A percentile compares a stretch with the other conserved stretches of the same genome.
These are phyloP conservation scores for Scomber japonicus DNA, from an alignment of 2,113 vertebrate genomes.

Conservation along the genomic window DNA sequence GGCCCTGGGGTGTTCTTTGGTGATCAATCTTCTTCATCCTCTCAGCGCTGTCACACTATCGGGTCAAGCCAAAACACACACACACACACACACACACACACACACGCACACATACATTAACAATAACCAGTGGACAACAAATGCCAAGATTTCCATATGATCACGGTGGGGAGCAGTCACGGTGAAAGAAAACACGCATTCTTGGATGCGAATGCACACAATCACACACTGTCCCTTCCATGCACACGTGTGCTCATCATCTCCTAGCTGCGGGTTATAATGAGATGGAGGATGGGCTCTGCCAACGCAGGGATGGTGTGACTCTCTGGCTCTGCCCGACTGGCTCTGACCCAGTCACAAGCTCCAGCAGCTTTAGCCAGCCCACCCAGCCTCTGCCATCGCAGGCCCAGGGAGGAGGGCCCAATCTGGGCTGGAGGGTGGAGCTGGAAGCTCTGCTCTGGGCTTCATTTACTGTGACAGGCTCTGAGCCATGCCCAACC, in stretches of 20 bases:
- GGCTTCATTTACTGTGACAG: slow-evolving; percentile 59
- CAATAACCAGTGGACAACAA: slow-evolving; percentile 66
- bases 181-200: slow-evolving; percentile 39
- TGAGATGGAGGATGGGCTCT: slow-evolving; percentile 60
- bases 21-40: slow-evolving; percentile 84
- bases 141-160: slow-evolving; percentile 80
- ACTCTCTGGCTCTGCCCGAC: slow-evolving; percentile 64
- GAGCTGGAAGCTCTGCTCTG: slow-evolving; percentile 61
- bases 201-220: slow-evolving; percentile 33
- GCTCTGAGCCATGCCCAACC: slow-evolving; percentile 71
- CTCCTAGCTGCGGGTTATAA: slow-evolving; percentile 65
- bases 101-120: slow-evolving; percentile 22
- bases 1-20: slow-evolving; percentile 76
- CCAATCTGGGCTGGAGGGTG: slow-evolving; percentile 64
- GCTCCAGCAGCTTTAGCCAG: slow-evolving; percentile 74
- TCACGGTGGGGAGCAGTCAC: slow-evolving; percentile 48
- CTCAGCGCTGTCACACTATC: slow-evolving; percentile 69
- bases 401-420: slow-evolving; percentile 51
- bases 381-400: slow-evolving; percentile 56
- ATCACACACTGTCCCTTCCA: slow-evolving; percentile 19
- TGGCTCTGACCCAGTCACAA: slow-evolving; percentile 61
- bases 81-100: slow-evolving; percentile 3
- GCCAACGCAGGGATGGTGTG: slow-evolving; percentile 61
- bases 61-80: slow-evolving; percentile 62
- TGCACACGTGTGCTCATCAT: slow-evolving; percentile 56